Evolutionary conservation across 92 coral and sea anemone species (phyloP).

Genomic region (Paragorgia papillata): DNA sequence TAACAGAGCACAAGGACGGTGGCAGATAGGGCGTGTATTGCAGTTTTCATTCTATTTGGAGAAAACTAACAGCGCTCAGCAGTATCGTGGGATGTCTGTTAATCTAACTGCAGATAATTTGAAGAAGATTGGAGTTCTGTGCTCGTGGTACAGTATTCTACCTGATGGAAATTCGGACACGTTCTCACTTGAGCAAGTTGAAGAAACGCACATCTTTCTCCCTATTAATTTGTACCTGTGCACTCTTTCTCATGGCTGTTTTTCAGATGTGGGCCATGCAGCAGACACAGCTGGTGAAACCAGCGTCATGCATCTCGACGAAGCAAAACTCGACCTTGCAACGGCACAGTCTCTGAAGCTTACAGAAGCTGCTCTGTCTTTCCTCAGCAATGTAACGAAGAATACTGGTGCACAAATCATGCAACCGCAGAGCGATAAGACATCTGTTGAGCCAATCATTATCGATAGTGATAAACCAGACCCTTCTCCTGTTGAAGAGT

Average conservation of each 20-base stretch:
- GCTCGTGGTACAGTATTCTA: conserved; percentile 6
- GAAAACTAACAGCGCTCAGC: conserved; percentile 8
- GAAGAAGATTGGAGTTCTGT: conserved; percentile 2
- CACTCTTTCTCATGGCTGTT: conserved; percentile 6
- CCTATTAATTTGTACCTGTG: not conserved
- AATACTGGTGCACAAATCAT: not conserved
- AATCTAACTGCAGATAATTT: not conserved
- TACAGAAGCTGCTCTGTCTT: conserved; percentile 19
- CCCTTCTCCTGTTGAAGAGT: conserved; percentile 8
- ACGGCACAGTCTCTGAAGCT: not conserved
- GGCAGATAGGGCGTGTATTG: conserved; percentile 3
- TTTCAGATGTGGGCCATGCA: too few relatives aligned
- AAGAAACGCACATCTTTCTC: conserved; percentile 5
- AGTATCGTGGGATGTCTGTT: conserved; percentile 11
- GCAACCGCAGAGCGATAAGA: not conserved
- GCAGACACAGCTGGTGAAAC: too few relatives aligned
- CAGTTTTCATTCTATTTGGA: conserved; percentile 5
- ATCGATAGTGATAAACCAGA: not conserved
- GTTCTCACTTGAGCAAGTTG: conserved; percentile 2
- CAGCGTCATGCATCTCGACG: too few relatives aligned
- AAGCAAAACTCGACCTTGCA: too few relatives aligned
- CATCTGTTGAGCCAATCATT: not conserved
- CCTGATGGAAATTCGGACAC: not conserved
- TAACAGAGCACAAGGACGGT: not conserved
- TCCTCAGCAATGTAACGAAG: not conserved